Conservation (phyloP, 2,113 vertebrate species). For the Aleadryas rufinucha region DNA sequence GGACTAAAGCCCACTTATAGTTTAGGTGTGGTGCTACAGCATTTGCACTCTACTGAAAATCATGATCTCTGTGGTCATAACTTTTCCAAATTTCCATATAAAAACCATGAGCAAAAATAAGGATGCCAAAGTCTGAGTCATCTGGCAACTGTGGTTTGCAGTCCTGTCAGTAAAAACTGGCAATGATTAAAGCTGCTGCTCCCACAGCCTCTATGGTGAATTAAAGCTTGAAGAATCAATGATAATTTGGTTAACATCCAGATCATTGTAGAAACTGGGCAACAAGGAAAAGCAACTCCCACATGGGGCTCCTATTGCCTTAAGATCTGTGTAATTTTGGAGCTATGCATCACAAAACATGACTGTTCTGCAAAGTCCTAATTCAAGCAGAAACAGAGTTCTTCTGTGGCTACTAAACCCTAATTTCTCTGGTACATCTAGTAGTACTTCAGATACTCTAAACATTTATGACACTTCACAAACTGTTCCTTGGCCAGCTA, state of each 20-base stretch:
- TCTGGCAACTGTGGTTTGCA: constrained; percentile 33
- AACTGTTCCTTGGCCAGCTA: neutral
- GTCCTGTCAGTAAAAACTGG: constrained; percentile 47
- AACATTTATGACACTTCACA: neutral
- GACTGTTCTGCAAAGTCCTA: neutral
- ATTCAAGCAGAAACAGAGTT: constrained; percentile 2
- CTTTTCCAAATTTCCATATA: constrained; percentile 54
- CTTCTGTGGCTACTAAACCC: neutral
- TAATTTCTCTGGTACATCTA: neutral
- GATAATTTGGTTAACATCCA: constrained; percentile 25
- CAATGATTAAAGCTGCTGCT: constrained; percentile 33
- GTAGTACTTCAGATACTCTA: neutral
- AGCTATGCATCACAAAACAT: constrained; percentile 12
- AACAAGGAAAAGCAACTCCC: neutral
- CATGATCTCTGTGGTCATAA: constrained; percentile 31
- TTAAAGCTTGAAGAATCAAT: constrained; percentile 10
- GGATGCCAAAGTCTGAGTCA: constrained; percentile 54
- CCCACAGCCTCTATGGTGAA: constrained; percentile 32
- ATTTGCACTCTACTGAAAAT: constrained; percentile 33
- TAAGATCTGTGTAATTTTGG: neutral
- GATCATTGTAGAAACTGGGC: constrained; percentile 31
- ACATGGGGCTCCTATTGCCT: neutral
- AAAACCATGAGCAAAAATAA: constrained; percentile 37
- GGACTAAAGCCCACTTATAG: neutral
- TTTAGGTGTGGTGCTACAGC: constrained; percentile 40